These are phyloP conservation scores for Caenorhabditis wallacei DNA, from an alignment of 2,888 invertebrate genomes.

Conservation along the genomic window DNA sequence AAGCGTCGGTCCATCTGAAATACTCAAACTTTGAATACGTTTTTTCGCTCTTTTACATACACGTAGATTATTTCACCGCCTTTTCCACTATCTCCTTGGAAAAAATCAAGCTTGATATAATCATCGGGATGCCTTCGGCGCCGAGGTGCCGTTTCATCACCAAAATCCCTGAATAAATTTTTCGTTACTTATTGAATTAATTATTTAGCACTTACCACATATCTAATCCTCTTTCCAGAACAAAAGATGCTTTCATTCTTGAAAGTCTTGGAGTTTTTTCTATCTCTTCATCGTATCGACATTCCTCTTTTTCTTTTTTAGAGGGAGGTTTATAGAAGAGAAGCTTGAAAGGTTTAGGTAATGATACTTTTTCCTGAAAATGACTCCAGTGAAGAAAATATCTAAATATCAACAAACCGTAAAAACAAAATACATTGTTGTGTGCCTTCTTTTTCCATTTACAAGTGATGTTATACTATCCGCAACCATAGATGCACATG, in stretches of 20 bases:
- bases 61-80: background rate
- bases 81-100: background rate
- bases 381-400: background rate
- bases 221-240: background rate
- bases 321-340: background rate
- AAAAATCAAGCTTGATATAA: constrained; percentile 35
- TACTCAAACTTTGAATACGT: background rate
- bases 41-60: background rate
- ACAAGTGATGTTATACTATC: constrained; percentile 7
- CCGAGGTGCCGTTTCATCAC: background rate
- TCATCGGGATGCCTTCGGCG: background rate
- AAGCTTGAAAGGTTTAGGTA: constrained; percentile 22
- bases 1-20: constrained; percentile 21
- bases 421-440: constrained; percentile 19
- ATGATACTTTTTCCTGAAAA: background rate
- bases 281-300: too few species aligned
- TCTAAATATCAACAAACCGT: background rate
- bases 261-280: background rate
- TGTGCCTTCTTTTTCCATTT: background rate
- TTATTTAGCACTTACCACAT: constrained; percentile 12
- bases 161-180: background rate
- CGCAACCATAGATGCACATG: background rate
- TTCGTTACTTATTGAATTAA: background rate
- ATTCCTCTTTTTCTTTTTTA: too few species aligned
- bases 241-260: background rate